Evolutionary conservation across 2,113 vertebrate genomes (phyloP), one percentile per base, ranked within the genome.

Genomic region (Platichthys flesus): DNA sequence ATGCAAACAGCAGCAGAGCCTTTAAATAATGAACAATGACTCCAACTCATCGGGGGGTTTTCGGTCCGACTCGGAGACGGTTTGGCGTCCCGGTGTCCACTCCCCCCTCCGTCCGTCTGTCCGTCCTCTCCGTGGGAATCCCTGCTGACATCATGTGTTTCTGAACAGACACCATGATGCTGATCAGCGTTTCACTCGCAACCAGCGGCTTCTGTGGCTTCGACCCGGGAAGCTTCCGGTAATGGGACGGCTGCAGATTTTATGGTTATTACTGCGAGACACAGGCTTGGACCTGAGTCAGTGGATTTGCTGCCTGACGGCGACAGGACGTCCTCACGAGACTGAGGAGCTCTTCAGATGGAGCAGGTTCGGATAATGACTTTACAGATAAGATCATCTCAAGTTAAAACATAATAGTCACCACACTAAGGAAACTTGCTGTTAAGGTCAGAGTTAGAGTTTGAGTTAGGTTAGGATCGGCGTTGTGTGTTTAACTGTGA

Each of bases 71-170:
- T 9, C 35, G 2, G 35, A 37, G 35, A 37, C 35, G 7, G 31
- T 7, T 35, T 8, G 35, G 31, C 18, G 20, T 9, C 16, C 47
- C 47, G 20, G 15, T 51, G 52, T 54, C 52, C 49, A 8, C 35
- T 12, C 8, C 20, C 20, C 52, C n/a, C 9, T 9, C 35, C 1
- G 35, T 2, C n/a, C 12, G 54, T 56, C 21, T 23, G 54, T 56
- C 21, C 8, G 21, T 56, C 51, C 51, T 20, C 16, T 52, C 51
- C 12, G 10, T 75, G 51, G 51, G 51, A 54, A n/a, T n/a, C 82
- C 76, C 82, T 69, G 87, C 84, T 78, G 85, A 83, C 71, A 72
- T 61, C 65, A 67, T 2, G n/a, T 26, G 61, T 72, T 71, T 75
- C 58, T 70, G 42, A 74, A 47, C 20, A 9, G 45, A 49, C 45